These are phyloP conservation scores for Melanotaenia boesemani DNA, from an alignment of 2,797 vertebrate genomes.

Conservation along the genomic window DNA sequence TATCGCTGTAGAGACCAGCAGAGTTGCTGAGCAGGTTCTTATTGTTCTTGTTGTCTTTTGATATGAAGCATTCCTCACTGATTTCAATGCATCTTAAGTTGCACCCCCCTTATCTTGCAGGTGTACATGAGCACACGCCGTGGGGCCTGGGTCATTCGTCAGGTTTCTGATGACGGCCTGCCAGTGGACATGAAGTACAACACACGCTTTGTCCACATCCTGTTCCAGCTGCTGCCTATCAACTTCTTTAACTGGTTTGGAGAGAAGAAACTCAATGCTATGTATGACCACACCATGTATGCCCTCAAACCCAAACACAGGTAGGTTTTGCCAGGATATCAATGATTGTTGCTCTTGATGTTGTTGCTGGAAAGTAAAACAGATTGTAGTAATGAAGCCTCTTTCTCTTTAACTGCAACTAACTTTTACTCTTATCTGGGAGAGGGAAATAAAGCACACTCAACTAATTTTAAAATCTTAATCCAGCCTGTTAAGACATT, in stretches of 20 bases:
- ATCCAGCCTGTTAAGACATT: no score
- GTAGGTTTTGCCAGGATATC: slow-evolving; percentile 55
- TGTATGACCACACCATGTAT: slow-evolving; percentile 84
- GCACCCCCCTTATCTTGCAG: slow-evolving; percentile 45
- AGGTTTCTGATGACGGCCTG: slow-evolving; percentile 78
- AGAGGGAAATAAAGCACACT: no score
- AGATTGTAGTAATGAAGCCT: no score
- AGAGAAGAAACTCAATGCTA: slow-evolving; percentile 76
- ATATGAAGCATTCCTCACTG: not conserved
- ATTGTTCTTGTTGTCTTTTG: not conserved
- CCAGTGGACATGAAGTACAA: slow-evolving; percentile 80
- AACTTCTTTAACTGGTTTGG: slow-evolving; percentile 71
- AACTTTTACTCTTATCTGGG: no score
- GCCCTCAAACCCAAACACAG: slow-evolving; percentile 90
- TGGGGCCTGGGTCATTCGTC: slow-evolving; percentile 81
- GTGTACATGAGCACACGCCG: slow-evolving; percentile 82
- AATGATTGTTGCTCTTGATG: not conserved
- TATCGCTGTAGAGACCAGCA: slow-evolving; percentile 80
- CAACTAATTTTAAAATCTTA: no score
- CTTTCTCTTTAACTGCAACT: no score
- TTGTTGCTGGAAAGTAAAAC: not conserved
- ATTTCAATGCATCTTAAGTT: not conserved
- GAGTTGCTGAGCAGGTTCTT: slow-evolving; percentile 75
- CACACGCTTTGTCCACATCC: slow-evolving; percentile 75
- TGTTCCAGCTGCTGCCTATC: slow-evolving; percentile 73